Evolutionary conservation across 2,797 vertebrate species (phyloP).

Genomic region (Thalassophryne amazonica): DNA sequence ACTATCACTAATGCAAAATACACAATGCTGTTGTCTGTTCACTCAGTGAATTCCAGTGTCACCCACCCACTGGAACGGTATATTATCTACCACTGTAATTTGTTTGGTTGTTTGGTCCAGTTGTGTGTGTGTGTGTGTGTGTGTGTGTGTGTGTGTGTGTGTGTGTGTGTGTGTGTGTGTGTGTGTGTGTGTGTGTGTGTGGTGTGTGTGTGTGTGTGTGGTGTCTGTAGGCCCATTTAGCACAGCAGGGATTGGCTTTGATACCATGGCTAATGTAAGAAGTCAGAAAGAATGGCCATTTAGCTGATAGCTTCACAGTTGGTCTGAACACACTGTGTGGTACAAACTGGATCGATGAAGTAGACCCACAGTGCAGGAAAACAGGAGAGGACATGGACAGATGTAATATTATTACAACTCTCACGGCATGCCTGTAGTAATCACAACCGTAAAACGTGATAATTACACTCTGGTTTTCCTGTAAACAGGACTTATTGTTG

Average conservation of each 20-base stretch:
- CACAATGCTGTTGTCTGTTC: constrained; percentile 13
- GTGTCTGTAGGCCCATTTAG: constrained; percentile 27
- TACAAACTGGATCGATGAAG: constrained; percentile 51
- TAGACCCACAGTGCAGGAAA: constrained; percentile 17
- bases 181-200: constrained; percentile 2
- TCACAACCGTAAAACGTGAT: constrained; percentile 55
- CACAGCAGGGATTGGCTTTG: constrained; percentile 25
- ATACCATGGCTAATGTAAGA: constrained; percentile 39
- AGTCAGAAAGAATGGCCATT: constrained; percentile 52
- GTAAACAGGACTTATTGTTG: constrained; percentile 38
- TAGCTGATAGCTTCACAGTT: constrained; percentile 54
- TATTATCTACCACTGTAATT: constrained; percentile 23
- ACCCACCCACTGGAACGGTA: constrained; percentile 21
- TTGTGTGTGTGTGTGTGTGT: not conserved
- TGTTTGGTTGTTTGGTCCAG: constrained; percentile 9
- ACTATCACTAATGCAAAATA: too few species aligned
- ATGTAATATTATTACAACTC: constrained; percentile 46
- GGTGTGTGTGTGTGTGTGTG: not conserved
- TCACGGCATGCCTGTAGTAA: constrained; percentile 39
- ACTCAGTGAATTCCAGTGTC: constrained; percentile 27
- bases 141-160: not conserved
- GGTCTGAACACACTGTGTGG: constrained; percentile 25
- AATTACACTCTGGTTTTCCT: constrained; percentile 52
- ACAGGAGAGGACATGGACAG: constrained; percentile 36
- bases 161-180: not conserved